Percentiles rank a stretch among this genome's conserved stretches.
Evolutionary conservation across 2,888 invertebrate species (phyloP).

Genomic region (Lepidonotus clava): DNA sequence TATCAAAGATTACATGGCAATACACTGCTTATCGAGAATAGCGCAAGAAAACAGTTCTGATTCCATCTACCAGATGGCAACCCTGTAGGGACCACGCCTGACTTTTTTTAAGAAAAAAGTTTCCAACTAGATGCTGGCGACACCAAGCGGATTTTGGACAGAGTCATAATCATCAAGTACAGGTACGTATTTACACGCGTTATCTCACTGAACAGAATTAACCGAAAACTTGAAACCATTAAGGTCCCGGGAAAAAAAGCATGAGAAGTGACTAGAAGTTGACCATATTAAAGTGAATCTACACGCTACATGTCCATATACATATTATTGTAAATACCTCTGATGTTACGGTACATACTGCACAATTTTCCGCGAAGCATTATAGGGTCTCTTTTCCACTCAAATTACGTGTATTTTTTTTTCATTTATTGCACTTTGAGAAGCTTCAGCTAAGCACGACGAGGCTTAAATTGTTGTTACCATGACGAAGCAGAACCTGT

Average conservation of each 20-base stretch:
- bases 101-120: too few species aligned
- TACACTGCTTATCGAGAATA: too few species aligned
- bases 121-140: too few species aligned
- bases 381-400: too few species aligned
- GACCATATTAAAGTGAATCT: background rate
- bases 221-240: background rate
- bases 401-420: too few species aligned
- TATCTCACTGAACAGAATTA: background rate
- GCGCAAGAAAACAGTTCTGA: too few species aligned
- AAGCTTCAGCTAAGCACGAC: background rate
- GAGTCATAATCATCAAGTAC: background rate
- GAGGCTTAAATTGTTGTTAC: constrained; percentile 34
- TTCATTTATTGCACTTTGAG: constrained; percentile 11
- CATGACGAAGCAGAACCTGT: constrained; percentile 3
- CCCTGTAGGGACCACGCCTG: too few species aligned
- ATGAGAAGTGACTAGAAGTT: background rate
- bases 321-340: background rate
- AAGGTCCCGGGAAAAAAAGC: background rate
- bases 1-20: too few species aligned
- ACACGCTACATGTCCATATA: constrained; percentile 1
- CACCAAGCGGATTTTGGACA: too few species aligned
- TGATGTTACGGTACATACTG: background rate
- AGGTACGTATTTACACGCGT: background rate
- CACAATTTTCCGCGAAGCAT: background rate
- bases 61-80: too few species aligned